Base-by-base conservation (phyloP, 2,888 invertebrate species). In the Sminthurides aquaticus region DNA sequence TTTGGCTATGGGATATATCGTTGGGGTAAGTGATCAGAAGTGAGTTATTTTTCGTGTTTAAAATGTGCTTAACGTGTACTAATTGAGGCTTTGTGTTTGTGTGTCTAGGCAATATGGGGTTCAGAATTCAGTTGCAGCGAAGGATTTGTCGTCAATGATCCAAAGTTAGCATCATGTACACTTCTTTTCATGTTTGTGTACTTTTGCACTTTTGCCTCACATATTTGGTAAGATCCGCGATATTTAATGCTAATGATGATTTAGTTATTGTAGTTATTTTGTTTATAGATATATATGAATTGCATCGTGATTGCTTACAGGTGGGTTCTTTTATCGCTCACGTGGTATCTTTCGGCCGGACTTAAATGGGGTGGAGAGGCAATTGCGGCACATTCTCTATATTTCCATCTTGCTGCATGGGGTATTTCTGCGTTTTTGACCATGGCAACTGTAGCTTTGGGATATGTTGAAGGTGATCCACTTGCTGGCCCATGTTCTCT, bases 351-450 rank as follows among this genome's bases (percentile, higher is more conserved):
- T 76, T 93, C 95, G 52, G 95, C 96, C 67, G 95, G 95, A 34
- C 84, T 96, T 66, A 96, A 96, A 81, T 97, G 96, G 96, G 95
- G 95, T 55, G 94, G 95, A 79, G 97, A 97, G 82, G 96, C 96
- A 48, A 96, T 97, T 77, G 95, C 95, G 81, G 91, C 93, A 62
- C 92, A 96, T 80, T 94, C 95, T 15, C 93, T 95, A 80, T 93
- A 95, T 79, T 97, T 97, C 79, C 97, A 97, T 84, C 84, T 96
- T 75, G 91, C 91, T 64, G 96, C 96, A n/a, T 97, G 97, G 97
- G 94, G 94, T 62, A 89, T 96, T 59, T 96, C 97, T 60, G 96
- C 96, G 64, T 84, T 95, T 66, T 92, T 95, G 80, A 96, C 96
- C 60, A 95, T 97, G 78, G 91, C 91, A 65, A 91, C 96, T 75